Conservation (phyloP, 2,113 vertebrate genomes). For the Pholis gunnellus region DNA sequence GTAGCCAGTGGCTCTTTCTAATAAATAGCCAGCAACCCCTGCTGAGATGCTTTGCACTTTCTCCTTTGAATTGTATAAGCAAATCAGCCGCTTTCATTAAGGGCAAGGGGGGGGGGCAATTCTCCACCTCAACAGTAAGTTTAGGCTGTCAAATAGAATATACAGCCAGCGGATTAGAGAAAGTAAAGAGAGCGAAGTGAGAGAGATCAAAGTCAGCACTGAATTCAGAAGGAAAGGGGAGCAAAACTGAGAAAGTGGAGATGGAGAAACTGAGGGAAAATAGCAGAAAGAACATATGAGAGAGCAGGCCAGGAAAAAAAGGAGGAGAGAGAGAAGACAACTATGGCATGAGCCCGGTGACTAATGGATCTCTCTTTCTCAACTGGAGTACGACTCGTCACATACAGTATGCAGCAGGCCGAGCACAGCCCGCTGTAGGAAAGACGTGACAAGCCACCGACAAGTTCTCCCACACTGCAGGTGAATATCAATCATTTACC, state of each 20-base stretch:
- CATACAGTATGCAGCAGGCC: constrained; percentile 27
- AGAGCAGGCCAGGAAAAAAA: neutral
- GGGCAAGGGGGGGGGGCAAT: constrained; percentile 5
- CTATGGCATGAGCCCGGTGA: constrained; percentile 19
- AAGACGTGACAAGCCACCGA: constrained; percentile 23
- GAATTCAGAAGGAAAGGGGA: neutral
- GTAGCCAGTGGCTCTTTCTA: constrained; percentile 57
- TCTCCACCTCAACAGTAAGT: constrained; percentile 52
- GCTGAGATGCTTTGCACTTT: constrained; percentile 61
- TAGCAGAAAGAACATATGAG: neutral
- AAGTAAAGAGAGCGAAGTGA: constrained; percentile 7
- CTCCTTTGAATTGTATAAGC: constrained; percentile 37
- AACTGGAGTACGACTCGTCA: neutral
- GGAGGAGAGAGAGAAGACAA: neutral
- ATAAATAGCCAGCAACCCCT: constrained; percentile 60
- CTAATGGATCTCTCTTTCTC: constrained; percentile 33
- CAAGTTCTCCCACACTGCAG: constrained; percentile 10
- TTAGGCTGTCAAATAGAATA: constrained; percentile 42
- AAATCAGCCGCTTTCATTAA: constrained; percentile 56
- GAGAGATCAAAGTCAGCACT: constrained; percentile 40
- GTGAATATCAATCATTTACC: constrained; percentile 60
- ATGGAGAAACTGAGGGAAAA: neutral
- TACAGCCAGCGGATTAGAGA: constrained; percentile 42
- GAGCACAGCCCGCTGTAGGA: constrained; percentile 27
- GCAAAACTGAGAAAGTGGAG: neutral